Evolutionary conservation across 2,888 invertebrate genomes (phyloP).

Genomic region (Drosophila heteroneura): DNA sequence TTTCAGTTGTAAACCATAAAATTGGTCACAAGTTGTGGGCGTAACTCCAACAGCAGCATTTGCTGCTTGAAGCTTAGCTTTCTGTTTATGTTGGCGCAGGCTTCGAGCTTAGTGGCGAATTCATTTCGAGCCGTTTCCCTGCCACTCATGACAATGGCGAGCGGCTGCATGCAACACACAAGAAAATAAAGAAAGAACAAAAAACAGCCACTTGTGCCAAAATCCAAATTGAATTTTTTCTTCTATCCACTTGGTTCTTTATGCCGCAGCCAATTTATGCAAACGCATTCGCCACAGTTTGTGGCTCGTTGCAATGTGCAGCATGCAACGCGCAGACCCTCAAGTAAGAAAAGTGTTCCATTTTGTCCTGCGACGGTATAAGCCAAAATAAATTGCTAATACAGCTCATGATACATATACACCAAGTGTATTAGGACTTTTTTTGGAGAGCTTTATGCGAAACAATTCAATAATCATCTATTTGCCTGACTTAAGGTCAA

Average conservation of each 20-base stretch:
- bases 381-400: slow-evolving; percentile 48
- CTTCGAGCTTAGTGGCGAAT: slow-evolving; percentile 39
- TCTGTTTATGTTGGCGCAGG: slow-evolving; percentile 63
- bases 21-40: slow-evolving; percentile 69
- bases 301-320: slow-evolving; percentile 58
- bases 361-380: slow-evolving; percentile 31
- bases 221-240: slow-evolving; percentile 78
- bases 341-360: slow-evolving; percentile 40
- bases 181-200: not conserved
- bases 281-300: slow-evolving; percentile 73
- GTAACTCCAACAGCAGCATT: slow-evolving; percentile 44
- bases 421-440: not conserved
- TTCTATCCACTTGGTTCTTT: slow-evolving; percentile 43
- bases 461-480: not conserved
- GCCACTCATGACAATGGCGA: slow-evolving; percentile 42
- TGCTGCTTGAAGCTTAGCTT: slow-evolving; percentile 48
- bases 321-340: slow-evolving; percentile 20
- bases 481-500: not conserved
- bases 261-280: slow-evolving; percentile 72
- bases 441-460: not conserved
- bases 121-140: slow-evolving; percentile 34
- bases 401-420: slow-evolving; percentile 50
- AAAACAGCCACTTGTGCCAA: slow-evolving; percentile 58
- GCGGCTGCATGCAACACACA: slow-evolving; percentile 19
- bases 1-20: slow-evolving; percentile 34